phyloP scores from a whole-genome alignment of 1,140 invertebrate genomes.

The Pantala flavescens region DNA sequence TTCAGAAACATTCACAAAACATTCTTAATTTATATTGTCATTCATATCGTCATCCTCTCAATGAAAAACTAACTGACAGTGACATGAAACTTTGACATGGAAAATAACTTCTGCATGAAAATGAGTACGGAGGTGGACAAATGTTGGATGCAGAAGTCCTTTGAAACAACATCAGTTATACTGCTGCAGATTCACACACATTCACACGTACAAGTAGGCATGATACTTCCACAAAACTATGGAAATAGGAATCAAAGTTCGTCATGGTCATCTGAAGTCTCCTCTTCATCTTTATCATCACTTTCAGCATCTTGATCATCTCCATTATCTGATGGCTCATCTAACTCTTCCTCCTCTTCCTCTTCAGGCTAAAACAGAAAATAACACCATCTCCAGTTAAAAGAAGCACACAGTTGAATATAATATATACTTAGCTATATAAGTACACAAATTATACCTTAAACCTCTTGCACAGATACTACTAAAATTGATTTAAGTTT shows the following conservation, averaged over 20 bases:
- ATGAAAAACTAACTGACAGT: not conserved
- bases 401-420: not conserved
- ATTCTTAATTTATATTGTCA: not conserved
- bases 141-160: not conserved
- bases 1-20: not conserved
- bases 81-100: not conserved
- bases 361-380: no score
- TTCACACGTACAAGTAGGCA: not conserved
- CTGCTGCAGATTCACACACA: not conserved
- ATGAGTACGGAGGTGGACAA: not conserved
- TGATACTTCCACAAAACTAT: not conserved
- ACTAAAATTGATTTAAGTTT: no score
- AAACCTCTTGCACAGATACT: no score
- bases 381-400: slow-evolving; percentile 21
- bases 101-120: not conserved
- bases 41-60: not conserved
- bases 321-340: not conserved
- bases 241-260: slow-evolving; percentile 19
- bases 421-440: no score
- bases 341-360: slow-evolving; percentile 33
- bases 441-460: no score
- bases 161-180: not conserved
- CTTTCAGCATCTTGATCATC: slow-evolving; percentile 11
- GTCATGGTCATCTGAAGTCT: slow-evolving; percentile 21
- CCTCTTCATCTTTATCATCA: slow-evolving; percentile 15